Evolutionary conservation across 1,140 invertebrate species (phyloP).

Genomic region (Acromyrmex charruanus): DNA sequence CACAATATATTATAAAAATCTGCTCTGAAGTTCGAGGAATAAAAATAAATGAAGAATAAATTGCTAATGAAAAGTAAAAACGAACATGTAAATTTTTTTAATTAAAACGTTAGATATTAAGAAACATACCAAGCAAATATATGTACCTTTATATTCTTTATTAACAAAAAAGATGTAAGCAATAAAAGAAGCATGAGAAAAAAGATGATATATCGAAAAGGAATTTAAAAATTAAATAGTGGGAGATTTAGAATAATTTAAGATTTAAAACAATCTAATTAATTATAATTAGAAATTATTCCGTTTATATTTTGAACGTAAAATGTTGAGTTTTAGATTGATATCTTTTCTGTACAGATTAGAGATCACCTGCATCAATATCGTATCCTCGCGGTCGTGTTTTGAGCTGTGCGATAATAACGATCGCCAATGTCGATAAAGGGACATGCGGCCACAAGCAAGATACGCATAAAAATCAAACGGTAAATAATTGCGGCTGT

Average conservation of each 20-base stretch:
- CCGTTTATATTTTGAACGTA: neutral
- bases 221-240: neutral
- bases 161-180: no score
- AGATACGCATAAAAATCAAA: conserved; percentile 65
- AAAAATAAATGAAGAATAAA: no score
- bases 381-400: neutral
- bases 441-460: conserved; percentile 11
- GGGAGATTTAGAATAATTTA: neutral
- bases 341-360: neutral
- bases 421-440: conserved; percentile 31
- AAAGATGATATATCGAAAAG: no score
- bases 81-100: no score
- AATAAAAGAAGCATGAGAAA: no score
- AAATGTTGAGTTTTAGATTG: neutral
- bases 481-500: conserved; percentile 69
- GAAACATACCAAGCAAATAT: no score
- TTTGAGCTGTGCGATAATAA: conserved; percentile 37
- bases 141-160: no score
- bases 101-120: no score
- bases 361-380: neutral
- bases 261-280: neutral
- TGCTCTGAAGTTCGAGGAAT: no score
- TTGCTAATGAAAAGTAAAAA: no score
- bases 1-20: no score
- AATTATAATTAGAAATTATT: neutral